Percentiles rank a stretch among this genome's conserved stretches.
These are phyloP conservation scores for Mus spretus DNA, from an alignment of 2,797 vertebrate species.

Conservation along the genomic window DNA sequence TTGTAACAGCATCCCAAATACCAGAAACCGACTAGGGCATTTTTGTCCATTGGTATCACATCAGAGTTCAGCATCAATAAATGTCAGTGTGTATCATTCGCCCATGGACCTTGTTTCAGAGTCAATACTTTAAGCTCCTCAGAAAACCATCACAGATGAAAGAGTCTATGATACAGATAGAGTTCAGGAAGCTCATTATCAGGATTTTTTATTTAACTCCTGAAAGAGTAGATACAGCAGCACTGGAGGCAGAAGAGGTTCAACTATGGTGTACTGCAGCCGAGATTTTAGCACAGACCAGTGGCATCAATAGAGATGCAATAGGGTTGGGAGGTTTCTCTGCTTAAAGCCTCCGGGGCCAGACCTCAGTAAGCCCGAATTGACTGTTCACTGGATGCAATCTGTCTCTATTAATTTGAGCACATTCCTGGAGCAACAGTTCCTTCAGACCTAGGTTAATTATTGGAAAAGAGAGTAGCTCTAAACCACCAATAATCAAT, in stretches of 20 bases:
- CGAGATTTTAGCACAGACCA: neutral
- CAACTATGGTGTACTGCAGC: fast-evolving
- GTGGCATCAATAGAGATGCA: neutral
- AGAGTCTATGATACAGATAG: neutral
- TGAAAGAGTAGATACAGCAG: neutral
- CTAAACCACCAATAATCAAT: neutral
- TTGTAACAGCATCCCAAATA: no score
- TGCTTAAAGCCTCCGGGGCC: neutral
- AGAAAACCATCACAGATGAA: neutral
- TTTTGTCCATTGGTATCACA: neutral
- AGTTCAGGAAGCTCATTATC: neutral
- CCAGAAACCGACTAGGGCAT: neutral
- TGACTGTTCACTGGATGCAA: neutral
- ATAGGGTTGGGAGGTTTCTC: neutral
- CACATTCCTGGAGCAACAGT: neutral
- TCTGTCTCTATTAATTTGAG: neutral
- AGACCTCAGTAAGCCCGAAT: neutral
- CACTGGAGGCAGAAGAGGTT: neutral
- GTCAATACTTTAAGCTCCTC: neutral
- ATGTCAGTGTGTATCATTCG: neutral
- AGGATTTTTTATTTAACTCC: neutral
- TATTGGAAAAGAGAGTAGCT: neutral
- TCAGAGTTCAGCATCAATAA: neutral
- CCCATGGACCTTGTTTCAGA: neutral
- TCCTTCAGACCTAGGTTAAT: neutral